phyloP scores from a whole-genome alignment of 2,888 invertebrate species.

The Chouioia cunea region DNA sequence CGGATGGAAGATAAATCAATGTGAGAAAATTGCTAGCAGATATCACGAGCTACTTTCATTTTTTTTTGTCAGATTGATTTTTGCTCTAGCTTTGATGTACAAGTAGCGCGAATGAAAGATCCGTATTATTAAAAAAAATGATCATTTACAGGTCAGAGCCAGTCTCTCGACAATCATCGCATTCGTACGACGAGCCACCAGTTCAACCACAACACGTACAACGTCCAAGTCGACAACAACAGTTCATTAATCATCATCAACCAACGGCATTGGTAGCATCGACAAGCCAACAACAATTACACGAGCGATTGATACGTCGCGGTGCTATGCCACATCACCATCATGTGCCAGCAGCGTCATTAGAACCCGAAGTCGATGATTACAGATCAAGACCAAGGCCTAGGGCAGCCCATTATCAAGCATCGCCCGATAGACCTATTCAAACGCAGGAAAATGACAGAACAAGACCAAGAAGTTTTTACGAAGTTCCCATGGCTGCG shows the following conservation, averaged over 20 bases:
- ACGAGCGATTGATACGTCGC: slow-evolving; percentile 52
- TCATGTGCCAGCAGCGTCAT: slow-evolving; percentile 9
- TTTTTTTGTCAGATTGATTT: neutral
- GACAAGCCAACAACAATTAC: slow-evolving; percentile 40
- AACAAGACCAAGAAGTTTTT: slow-evolving; percentile 65
- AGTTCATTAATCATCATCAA: slow-evolving; percentile 18
- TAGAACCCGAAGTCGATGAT: slow-evolving; percentile 54
- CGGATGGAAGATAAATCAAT: no score
- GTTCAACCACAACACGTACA: slow-evolving; percentile 30
- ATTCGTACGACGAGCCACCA: slow-evolving; percentile 42
- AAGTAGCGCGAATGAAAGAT: no score
- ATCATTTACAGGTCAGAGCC: slow-evolving; percentile 41
- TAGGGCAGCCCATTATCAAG: slow-evolving; percentile 61
- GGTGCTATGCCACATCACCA: slow-evolving; percentile 45
- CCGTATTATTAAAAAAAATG: no score
- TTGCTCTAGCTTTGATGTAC: no score
- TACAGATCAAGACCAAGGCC: slow-evolving; percentile 50
- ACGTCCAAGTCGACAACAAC: slow-evolving; percentile 34
- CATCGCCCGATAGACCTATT: slow-evolving; percentile 52
- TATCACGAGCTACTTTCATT: neutral
- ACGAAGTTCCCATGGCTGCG: slow-evolving; percentile 62
- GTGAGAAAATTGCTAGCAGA: neutral
- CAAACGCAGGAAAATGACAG: slow-evolving; percentile 58
- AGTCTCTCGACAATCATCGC: slow-evolving; percentile 41
- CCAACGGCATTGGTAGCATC: neutral